phyloP scores from a whole-genome alignment of 1,140 invertebrate genomes.

The Drosophila mauritiana region DNA sequence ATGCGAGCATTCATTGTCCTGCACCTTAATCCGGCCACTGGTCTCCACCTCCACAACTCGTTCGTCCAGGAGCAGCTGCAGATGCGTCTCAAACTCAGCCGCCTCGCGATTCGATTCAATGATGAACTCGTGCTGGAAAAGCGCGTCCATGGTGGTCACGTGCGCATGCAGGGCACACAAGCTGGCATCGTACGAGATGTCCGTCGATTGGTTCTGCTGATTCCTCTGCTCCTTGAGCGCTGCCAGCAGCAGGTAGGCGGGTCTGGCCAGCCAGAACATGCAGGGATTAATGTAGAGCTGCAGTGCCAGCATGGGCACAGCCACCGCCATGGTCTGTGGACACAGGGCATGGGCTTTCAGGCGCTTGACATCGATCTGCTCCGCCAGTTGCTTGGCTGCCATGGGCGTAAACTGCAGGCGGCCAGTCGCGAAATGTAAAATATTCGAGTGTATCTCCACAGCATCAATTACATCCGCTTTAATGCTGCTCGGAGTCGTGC shows the following conservation, averaged over 20 bases:
- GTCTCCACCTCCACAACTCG: slow-evolving; percentile 45
- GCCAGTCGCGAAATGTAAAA: slow-evolving; percentile 61
- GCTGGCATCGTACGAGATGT: slow-evolving; percentile 41
- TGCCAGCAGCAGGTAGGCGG: slow-evolving; percentile 86
- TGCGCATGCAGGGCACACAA: slow-evolving; percentile 51
- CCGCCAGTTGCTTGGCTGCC: slow-evolving; percentile 77
- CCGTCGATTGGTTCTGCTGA: slow-evolving; percentile 23
- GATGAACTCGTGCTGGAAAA: slow-evolving; percentile 83
- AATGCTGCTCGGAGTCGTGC: slow-evolving; percentile 84
- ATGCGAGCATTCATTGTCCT: slow-evolving; percentile 64
- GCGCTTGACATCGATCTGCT: slow-evolving; percentile 85
- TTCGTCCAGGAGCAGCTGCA: slow-evolving; percentile 59
- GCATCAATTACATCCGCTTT: slow-evolving; percentile 84
- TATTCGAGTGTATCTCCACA: slow-evolving; percentile 80
- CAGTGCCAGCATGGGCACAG: slow-evolving; percentile 89
- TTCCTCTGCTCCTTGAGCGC: slow-evolving; percentile 65
- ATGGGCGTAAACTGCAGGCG: slow-evolving; percentile 61
- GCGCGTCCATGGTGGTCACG: slow-evolving; percentile 64
- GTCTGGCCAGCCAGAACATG: slow-evolving; percentile 88
- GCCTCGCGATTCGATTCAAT: slow-evolving; percentile 82
- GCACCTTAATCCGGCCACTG: slow-evolving; percentile 56
- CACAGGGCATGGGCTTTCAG: slow-evolving; percentile 88
- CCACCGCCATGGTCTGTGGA: slow-evolving; percentile 88
- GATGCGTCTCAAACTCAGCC: slow-evolving; percentile 68
- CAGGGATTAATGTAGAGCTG: slow-evolving; percentile 90